Percentiles rank a stretch among this genome's conserved stretches.
These are phyloP conservation scores for Mirounga angustirostris DNA, from an alignment of 2,113 vertebrate genomes.

Conservation along the genomic window DNA sequence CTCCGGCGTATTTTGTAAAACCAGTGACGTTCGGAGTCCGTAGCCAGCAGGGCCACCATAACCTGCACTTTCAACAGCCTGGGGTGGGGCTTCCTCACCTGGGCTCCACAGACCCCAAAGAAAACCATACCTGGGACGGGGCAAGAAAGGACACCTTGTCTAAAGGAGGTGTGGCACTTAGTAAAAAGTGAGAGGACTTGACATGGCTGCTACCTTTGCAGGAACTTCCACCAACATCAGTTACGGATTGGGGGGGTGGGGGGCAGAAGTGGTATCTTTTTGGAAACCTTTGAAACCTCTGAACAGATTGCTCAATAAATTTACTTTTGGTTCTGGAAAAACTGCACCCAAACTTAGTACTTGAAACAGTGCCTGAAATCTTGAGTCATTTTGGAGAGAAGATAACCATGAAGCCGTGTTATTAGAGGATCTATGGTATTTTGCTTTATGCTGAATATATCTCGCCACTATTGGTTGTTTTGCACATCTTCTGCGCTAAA, in stretches of 20 bases:
- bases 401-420: neutral
- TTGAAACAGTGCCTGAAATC: neutral
- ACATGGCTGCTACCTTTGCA: fast-evolving
- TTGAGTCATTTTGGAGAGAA: neutral
- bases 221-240: neutral
- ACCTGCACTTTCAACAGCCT: fast-evolving
- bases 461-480: neutral
- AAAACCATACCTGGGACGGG: no score
- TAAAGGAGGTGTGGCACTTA: fast-evolving
- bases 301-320: neutral
- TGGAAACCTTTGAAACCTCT: neutral
- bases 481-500: neutral
- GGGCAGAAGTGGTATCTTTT: neutral
- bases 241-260: fast-evolving
- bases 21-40: fast-evolving
- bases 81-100: neutral
- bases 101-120: neutral
- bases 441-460: no score
- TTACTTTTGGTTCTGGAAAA: neutral
- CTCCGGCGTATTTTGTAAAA: fast-evolving
- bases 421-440: fast-evolving
- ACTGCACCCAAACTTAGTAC: neutral
- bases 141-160: neutral
- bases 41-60: neutral
- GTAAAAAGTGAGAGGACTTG: neutral